Base-by-base conservation (phyloP, 2,888 invertebrate genomes). In the Caenorhabditis sp. region DNA sequence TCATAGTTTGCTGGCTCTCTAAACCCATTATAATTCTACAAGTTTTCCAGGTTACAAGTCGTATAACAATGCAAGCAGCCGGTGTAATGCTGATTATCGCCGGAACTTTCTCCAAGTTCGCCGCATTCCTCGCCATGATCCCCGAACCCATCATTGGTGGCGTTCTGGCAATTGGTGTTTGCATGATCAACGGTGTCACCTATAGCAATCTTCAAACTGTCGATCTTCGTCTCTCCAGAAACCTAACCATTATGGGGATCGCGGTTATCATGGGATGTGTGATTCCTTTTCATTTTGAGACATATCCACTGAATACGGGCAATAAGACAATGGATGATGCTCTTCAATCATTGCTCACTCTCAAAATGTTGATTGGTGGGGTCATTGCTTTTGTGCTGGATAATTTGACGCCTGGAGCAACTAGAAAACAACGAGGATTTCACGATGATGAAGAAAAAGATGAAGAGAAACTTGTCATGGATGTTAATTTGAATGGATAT, bases 331-430 rank as follows among this genome's bases (percentile, higher is more conserved):
- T 49, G 49, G 52, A 61, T 61, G 49, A 52, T 21, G 25, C n/a
- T 38, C 14, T 43, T 10, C 12, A 43, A 43, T 10, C 25, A 20
- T 17, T 56, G 4, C 4, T 56, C 8, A 56, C 25, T 17, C 7
- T 56, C 8, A 20, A 23, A 21, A 56, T 56, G 86, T 77, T 90
- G 70, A 88, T 90, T 12, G 90, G 89, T 7, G 90, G 90, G 0
- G 62, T 88, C 0, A 63, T 88, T 5, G 90, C 89, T 0, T 89
- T 89, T 69, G 62, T 89, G 25, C 80, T 90, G 36, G 90, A 90
- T 75, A 72, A 72, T 21, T 58, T 72, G 0, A 67, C 72, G 10
- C 64, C 64, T 17, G 72, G 58, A 21, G 52, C 71, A 0, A 67
- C 67, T 5, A 17, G 71, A 52, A 57, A 61, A 53, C 67, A 71